Base-by-base conservation (phyloP, 1,140 invertebrate species). In the Conus ventricosus region DNA sequence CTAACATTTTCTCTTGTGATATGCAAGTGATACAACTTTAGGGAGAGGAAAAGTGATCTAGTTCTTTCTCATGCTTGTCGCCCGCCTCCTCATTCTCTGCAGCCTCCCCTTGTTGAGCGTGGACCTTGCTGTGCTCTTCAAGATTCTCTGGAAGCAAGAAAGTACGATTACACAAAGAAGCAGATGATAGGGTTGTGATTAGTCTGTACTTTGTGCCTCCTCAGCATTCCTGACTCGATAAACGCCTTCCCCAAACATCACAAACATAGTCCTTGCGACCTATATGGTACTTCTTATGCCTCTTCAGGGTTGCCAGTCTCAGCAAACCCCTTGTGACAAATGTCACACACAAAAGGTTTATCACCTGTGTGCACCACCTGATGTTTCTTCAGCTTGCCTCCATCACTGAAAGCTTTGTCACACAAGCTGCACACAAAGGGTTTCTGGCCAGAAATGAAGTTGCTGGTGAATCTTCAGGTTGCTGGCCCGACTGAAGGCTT, bases 191-290 rank as follows among this genome's bases (percentile, higher is more conserved):
- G 87, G 10, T 82, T 88, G 17, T 88, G 55, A 7, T 55, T 75
- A 8, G 91, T 97, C 94, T 99, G 99, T 25, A 98, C 95, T 0
- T 98, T 97, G 93, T 99, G 99, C 0, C 98, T 99, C 94, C 99
- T 99, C 0, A 99, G 95, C 0, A 98, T 99, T 0, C 98, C 99
- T 57, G 98, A 98, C n/a, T 98, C 96, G 95, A 99, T 99, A 96
- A 99, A 99, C 0, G 97, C 97, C 94, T 99, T 99, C 7, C 98
- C 98, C 99, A 99, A 0, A 97, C 98, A 89, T 97, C 96, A 93
- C 98, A 99, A 93, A 98, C 85, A 95, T 97, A 97, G 0, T 97
- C 97, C 91, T 97, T 97, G 87, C 96, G 96, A 85, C 97, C 97
- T 0, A 98, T 99, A 94, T 99, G 98, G 8, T 97, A 97, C 93